phyloP scores from a whole-genome alignment of 2,888 invertebrate genomes.

The Stenchaetothrips biformis region DNA sequence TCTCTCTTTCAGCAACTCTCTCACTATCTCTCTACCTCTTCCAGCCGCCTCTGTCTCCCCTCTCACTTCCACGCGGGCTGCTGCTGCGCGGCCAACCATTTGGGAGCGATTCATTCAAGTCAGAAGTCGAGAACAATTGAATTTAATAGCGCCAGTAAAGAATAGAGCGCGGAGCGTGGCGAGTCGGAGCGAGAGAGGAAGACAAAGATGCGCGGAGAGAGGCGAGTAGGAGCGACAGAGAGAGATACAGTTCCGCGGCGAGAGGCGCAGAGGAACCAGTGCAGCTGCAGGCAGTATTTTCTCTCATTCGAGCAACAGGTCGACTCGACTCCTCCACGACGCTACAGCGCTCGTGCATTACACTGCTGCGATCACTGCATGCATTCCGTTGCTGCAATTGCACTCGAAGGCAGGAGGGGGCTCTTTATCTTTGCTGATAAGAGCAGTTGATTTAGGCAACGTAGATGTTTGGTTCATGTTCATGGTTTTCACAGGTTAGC shows the following conservation, averaged over 20 bases:
- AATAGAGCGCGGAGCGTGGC: neutral
- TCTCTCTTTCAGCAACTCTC: neutral
- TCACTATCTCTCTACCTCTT: neutral
- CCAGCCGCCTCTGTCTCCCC: neutral
- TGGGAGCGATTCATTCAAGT: conserved; percentile 22
- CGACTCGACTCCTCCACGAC: too few species aligned
- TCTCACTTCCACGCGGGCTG: neutral
- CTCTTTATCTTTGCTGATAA: too few species aligned
- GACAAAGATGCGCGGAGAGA: neutral
- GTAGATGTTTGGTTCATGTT: too few species aligned
- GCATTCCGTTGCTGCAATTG: too few species aligned
- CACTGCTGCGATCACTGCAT: too few species aligned
- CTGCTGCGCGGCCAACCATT: neutral
- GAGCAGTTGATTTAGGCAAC: too few species aligned
- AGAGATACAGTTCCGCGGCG: neutral
- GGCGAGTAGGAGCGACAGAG: conserved; percentile 8
- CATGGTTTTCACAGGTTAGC: too few species aligned
- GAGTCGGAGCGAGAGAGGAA: neutral
- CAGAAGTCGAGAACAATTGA: conserved; percentile 24
- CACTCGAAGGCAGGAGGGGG: too few species aligned
- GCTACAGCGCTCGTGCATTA: too few species aligned
- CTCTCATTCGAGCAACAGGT: too few species aligned
- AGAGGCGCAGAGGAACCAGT: neutral
- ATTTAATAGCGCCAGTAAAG: conserved; percentile 16
- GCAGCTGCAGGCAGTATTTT: too few species aligned